These are phyloP conservation scores for Phalloptychus januarius DNA, from an alignment of 2,797 vertebrate species.

Conservation along the genomic window DNA sequence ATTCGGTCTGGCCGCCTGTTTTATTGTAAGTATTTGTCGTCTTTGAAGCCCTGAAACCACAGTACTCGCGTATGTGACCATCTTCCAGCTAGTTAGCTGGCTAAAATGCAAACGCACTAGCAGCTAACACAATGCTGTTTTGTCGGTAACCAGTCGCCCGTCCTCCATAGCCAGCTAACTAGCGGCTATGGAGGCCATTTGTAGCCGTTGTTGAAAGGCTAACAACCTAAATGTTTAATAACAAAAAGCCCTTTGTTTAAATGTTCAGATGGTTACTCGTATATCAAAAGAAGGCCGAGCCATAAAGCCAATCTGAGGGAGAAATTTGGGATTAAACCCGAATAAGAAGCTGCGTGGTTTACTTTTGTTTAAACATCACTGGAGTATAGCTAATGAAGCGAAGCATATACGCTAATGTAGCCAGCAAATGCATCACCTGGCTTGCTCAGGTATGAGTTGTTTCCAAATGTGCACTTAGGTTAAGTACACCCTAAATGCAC, in stretches of 20 bases:
- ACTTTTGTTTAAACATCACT: constrained; percentile 51
- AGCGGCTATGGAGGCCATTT: constrained; percentile 79
- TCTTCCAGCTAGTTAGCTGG: constrained; percentile 81
- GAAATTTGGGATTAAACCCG: constrained; percentile 33
- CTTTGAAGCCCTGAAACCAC: fast-evolving
- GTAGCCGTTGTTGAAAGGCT: constrained; percentile 70
- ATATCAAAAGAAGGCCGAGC: fast-evolving
- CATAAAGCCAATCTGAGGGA: background rate
- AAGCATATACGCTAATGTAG: constrained; percentile 67
- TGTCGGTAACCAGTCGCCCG: constrained; percentile 73
- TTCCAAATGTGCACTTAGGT: background rate
- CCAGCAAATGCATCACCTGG: constrained; percentile 57
- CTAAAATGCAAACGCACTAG: constrained; percentile 77
- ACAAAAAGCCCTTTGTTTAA: background rate
- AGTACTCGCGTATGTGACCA: constrained; percentile 18
- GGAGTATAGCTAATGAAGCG: constrained; percentile 50
- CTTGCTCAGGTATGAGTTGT: constrained; percentile 5
- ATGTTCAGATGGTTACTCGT: fast-evolving
- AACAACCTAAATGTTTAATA: constrained; percentile 52
- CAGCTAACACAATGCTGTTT: constrained; percentile 79
- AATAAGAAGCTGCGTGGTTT: constrained; percentile 26
- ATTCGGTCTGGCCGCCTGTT: background rate
- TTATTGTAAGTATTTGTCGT: constrained; percentile 22
- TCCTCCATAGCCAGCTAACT: constrained; percentile 78
- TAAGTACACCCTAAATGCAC: background rate